These are phyloP conservation scores for Clanis bilineata DNA, from an alignment of 2,888 invertebrate species.

Conservation along the genomic window DNA sequence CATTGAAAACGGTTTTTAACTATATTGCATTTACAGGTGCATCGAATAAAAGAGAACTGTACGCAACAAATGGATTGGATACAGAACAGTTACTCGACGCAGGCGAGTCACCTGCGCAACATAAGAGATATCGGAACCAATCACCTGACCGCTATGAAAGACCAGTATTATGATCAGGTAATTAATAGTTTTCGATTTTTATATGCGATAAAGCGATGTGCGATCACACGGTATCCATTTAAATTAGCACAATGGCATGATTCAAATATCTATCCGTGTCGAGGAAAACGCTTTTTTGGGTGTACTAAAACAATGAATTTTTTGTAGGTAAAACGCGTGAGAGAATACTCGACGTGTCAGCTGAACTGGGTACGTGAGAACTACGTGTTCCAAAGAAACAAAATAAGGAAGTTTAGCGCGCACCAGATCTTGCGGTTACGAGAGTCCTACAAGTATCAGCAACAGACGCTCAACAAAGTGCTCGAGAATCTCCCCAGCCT, in stretches of 20 bases:
- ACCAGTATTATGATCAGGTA: constrained; percentile 96
- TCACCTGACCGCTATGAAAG: constrained; percentile 91
- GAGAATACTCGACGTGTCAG: constrained; percentile 95
- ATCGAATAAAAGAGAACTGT: constrained; percentile 96
- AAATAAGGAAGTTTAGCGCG: constrained; percentile 96
- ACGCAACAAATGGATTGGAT: constrained; percentile 97
- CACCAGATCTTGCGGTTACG: constrained; percentile 94
- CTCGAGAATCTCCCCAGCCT: constrained; percentile 95
- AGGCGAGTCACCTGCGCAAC: constrained; percentile 92
- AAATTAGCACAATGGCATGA: background rate
- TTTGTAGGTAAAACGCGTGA: constrained; percentile 91
- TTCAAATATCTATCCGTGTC: background rate
- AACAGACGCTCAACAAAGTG: constrained; percentile 96
- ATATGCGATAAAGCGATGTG: constrained; percentile 2
- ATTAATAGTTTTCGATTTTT: constrained; percentile 18
- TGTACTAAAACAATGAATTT: constrained; percentile 26
- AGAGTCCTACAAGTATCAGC: constrained; percentile 97
- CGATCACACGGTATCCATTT: background rate
- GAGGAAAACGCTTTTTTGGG: background rate
- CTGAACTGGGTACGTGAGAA: constrained; percentile 97
- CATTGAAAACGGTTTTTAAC: background rate
- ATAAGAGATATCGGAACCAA: constrained; percentile 95
- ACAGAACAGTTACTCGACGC: constrained; percentile 93
- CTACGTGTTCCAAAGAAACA: constrained; percentile 96
- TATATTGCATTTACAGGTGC: constrained; percentile 81